phyloP scores from a whole-genome alignment of 2,888 invertebrate genomes.

The Luperina testacea region DNA sequence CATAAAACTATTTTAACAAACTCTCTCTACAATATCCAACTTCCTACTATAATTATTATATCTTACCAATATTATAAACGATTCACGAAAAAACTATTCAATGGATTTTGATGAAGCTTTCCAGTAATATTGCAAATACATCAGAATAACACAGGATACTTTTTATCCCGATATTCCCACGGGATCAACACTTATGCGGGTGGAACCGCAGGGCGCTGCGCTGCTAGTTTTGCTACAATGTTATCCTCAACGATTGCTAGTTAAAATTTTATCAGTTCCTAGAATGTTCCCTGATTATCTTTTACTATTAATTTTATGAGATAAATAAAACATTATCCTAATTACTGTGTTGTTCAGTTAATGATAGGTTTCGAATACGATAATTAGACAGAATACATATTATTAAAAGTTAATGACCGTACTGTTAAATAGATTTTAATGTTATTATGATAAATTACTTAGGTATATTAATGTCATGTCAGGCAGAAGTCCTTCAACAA shows the following conservation, averaged over 20 bases:
- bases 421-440: background rate
- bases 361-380: background rate
- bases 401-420: conserved; percentile 3
- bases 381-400: background rate
- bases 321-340: conserved; percentile 9
- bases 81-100: too few relatives aligned
- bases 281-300: background rate
- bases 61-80: too few relatives aligned
- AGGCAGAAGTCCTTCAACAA: background rate
- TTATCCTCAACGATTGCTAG: background rate
- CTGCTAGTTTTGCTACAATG: background rate
- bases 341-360: conserved; percentile 2
- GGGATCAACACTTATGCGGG: too few relatives aligned
- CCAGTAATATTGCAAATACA: too few relatives aligned
- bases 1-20: too few relatives aligned
- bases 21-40: too few relatives aligned
- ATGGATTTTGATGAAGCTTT: too few relatives aligned
- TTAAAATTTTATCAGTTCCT: conserved; percentile 9
- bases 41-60: too few relatives aligned
- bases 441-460: background rate
- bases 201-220: too few relatives aligned
- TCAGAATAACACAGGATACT: too few relatives aligned
- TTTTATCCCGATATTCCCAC: too few relatives aligned
- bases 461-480: too few relatives aligned
- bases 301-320: background rate